Evolutionary conservation across 2,113 vertebrate genomes (phyloP).

Genomic region (Oceanodroma tethys): DNA sequence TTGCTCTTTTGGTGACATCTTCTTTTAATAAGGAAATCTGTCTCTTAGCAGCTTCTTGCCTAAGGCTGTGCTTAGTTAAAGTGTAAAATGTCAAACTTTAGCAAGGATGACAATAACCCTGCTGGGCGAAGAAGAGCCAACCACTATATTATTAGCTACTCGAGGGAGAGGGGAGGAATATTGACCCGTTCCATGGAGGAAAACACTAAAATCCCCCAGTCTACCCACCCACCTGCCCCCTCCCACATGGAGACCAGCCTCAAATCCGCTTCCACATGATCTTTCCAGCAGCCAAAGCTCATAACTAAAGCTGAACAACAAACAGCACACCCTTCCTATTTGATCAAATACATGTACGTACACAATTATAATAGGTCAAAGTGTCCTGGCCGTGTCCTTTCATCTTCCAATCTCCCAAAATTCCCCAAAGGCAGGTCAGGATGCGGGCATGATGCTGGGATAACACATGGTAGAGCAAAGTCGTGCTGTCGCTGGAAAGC

Average conservation of each 20-base stretch:
- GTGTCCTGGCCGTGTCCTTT: accelerated
- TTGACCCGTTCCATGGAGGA: neutral
- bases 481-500: neutral
- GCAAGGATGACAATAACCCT: constrained; percentile 76
- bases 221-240: neutral
- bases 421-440: neutral
- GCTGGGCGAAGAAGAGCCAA: constrained; percentile 64
- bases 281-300: neutral
- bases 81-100: constrained; percentile 80
- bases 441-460: neutral
- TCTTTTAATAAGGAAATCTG: constrained; percentile 77
- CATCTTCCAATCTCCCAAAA: neutral
- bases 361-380: neutral
- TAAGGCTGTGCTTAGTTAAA: constrained; percentile 76
- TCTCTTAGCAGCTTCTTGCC: constrained; percentile 74
- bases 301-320: neutral
- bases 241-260: neutral
- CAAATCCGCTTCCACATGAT: neutral
- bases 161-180: constrained; percentile 21
- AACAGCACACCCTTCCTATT: neutral
- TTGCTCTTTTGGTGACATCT: constrained; percentile 78
- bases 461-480: neutral
- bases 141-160: constrained; percentile 68
- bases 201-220: neutral
- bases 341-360: neutral